Evolutionary conservation across 2,888 invertebrate species (phyloP).

Genomic region (Thereva nobilitata): DNA sequence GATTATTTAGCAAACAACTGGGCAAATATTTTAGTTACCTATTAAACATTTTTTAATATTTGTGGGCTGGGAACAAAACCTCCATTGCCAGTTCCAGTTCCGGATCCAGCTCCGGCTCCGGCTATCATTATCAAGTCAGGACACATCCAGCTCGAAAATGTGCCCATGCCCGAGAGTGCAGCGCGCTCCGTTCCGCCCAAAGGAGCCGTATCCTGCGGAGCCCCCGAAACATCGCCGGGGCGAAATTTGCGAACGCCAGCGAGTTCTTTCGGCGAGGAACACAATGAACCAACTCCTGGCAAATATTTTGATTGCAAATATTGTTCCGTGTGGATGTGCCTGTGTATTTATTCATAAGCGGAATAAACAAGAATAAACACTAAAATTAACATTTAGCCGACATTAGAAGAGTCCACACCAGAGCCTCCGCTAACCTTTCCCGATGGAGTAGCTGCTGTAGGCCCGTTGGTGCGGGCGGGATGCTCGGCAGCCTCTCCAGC

Average conservation of each 20-base stretch:
- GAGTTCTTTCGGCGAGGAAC: conserved; percentile 24
- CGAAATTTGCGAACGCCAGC: conserved; percentile 26
- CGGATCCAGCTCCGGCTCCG: too few relatives aligned
- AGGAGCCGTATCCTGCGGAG: background rate
- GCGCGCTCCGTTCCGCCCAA: too few relatives aligned
- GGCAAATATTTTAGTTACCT: conserved; percentile 30
- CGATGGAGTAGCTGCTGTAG: conserved; percentile 15
- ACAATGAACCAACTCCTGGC: conserved; percentile 28
- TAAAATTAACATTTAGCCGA: conserved; percentile 37
- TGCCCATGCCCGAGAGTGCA: too few relatives aligned
- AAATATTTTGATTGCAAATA: conserved; percentile 39
- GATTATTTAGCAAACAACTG: conserved; percentile 30
- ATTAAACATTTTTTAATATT: conserved; percentile 26
- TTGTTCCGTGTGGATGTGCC: conserved; percentile 31
- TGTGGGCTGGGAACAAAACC: too few relatives aligned
- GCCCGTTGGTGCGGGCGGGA: conserved; percentile 7
- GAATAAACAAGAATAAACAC: conserved; percentile 35
- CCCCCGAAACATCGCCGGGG: conserved; percentile 20
- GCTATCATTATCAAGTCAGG: too few relatives aligned
- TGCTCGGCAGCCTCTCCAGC: conserved; percentile 10
- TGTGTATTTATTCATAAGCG: conserved; percentile 33
- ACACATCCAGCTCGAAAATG: too few relatives aligned
- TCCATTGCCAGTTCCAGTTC: too few relatives aligned
- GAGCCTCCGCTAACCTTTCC: conserved; percentile 24
- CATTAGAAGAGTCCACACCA: conserved; percentile 31